These are phyloP conservation scores for Anniella stebbinsi DNA, from an alignment of 2,797 vertebrate species.

Conservation along the genomic window DNA sequence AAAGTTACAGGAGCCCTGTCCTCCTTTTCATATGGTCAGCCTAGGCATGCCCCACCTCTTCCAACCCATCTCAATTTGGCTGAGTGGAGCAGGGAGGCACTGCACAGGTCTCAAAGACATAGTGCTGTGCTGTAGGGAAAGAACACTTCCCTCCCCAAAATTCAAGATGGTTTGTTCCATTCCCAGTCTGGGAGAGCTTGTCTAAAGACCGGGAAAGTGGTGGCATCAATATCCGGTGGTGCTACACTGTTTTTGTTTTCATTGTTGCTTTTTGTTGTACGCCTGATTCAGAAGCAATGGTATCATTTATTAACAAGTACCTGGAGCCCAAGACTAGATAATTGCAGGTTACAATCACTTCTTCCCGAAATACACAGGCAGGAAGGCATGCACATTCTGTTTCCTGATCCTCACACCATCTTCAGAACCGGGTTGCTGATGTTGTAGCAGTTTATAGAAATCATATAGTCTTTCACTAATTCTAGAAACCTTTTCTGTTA, in stretches of 20 bases:
- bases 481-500: conserved; percentile 9
- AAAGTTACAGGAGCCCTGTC: no score
- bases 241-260: no score
- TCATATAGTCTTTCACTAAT: conserved; percentile 17
- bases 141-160: no score
- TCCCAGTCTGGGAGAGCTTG: not conserved
- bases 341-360: not conserved
- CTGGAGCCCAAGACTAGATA: not conserved
- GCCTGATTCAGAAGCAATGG: not conserved
- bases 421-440: not conserved
- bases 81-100: no score
- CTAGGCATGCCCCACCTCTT: no score
- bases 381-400: not conserved
- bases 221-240: not conserved
- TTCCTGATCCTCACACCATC: not conserved
- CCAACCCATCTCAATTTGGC: no score
- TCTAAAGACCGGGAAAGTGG: no score
- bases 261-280: not conserved
- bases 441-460: not conserved
- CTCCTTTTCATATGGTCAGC: no score
- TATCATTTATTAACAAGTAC: not conserved
- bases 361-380: not conserved
- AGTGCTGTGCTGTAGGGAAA: no score
- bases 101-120: no score
- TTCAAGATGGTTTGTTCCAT: not conserved